Percentiles rank a stretch among this genome's conserved stretches.
Evolutionary conservation across 2,888 invertebrate species (phyloP).

Genomic region (Chorisops tibialis): DNA sequence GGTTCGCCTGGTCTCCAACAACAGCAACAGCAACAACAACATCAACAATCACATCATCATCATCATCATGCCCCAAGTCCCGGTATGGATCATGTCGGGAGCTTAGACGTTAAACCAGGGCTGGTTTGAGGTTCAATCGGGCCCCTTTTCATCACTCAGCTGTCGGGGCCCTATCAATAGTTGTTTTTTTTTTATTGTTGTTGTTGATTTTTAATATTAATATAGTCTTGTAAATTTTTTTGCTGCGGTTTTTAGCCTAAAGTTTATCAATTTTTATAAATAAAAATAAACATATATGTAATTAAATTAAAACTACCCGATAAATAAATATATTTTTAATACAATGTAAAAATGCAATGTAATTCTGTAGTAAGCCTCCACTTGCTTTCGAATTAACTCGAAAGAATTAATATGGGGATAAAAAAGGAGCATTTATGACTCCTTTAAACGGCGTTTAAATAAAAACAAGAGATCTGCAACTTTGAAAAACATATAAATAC

Average conservation of each 20-base stretch:
- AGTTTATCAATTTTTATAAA: neutral
- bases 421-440: no score
- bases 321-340: no score
- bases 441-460: no score
- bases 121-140: constrained; percentile 62
- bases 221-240: constrained; percentile 6
- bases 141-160: constrained; percentile 55
- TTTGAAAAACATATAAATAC: no score
- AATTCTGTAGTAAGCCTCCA: no score
- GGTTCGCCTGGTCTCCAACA: constrained; percentile 50
- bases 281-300: neutral
- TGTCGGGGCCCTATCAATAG: constrained; percentile 37
- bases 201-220: constrained; percentile 13
- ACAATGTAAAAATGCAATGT: no score
- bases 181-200: constrained; percentile 19
- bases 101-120: constrained; percentile 69
- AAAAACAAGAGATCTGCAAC: no score
- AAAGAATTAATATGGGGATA: no score
- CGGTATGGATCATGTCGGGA: constrained; percentile 61
- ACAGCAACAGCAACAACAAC: constrained; percentile 47
- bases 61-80: constrained; percentile 55
- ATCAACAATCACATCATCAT: constrained; percentile 38
- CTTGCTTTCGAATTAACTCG: no score
- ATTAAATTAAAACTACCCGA: no score
- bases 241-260: neutral